Conservation (phyloP, 2,113 vertebrate genomes). For the Laterallus jamaicensis region DNA sequence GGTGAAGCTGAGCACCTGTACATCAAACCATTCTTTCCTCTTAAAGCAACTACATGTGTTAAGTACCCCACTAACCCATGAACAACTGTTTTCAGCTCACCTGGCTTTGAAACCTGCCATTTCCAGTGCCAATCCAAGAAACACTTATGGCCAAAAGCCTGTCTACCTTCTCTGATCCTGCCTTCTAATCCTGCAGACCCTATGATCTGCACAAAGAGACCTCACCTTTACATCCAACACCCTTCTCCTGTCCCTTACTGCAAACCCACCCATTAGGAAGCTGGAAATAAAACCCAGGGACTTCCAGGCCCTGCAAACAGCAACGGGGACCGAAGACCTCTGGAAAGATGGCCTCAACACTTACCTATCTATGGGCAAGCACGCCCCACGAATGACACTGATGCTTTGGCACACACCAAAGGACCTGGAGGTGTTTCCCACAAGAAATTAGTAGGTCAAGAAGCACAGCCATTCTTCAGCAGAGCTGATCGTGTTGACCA, state of each 20-base stretch:
- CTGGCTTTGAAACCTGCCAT: not conserved
- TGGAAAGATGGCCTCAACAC: not conserved
- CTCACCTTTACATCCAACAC: not conserved
- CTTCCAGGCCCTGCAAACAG: not conserved
- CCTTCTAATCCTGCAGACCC: not conserved
- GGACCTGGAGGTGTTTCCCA: not conserved
- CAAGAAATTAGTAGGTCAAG: rapidly evolving
- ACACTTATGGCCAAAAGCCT: not conserved
- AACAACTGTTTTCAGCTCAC: not conserved
- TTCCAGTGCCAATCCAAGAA: not conserved
- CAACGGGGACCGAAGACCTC: not conserved
- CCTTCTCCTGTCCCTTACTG: not conserved
- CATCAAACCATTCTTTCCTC: not conserved
- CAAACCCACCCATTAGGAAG: not conserved
- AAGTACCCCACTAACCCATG: not conserved
- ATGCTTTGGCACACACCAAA: not conserved
- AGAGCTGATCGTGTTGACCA: not conserved
- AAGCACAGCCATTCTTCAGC: rapidly evolving
- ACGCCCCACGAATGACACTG: rapidly evolving
- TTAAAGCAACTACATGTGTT: not conserved
- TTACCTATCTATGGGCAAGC: rapidly evolving
- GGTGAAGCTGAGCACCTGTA: not conserved
- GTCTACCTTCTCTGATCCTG: not conserved
- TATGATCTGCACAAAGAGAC: not conserved
- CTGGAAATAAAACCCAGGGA: not conserved